Conservation (phyloP, 2,113 vertebrate genomes). For the Gopherus evgoodei region DNA sequence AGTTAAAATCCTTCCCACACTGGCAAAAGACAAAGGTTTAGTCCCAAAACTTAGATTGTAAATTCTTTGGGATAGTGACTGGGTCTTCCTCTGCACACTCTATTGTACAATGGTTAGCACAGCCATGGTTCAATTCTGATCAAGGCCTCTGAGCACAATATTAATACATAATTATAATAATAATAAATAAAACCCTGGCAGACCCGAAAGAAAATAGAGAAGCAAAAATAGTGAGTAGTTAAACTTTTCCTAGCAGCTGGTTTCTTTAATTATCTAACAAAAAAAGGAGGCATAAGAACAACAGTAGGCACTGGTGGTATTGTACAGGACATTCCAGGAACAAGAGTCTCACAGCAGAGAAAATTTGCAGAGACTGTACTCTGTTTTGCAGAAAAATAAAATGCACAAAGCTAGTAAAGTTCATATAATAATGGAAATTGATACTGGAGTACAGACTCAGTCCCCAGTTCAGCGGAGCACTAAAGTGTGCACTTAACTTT, state of each 20-base stretch:
- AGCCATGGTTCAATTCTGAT: not conserved
- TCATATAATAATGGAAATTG: not conserved
- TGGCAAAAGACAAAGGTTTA: not conserved
- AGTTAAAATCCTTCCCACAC: not conserved
- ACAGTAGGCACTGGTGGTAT: not conserved
- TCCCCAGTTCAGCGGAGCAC: not conserved
- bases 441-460: not conserved
- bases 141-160: not conserved
- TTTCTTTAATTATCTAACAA: not conserved
- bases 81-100: not conserved
- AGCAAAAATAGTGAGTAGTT: not conserved
- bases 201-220: not conserved
- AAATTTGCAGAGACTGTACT: not conserved
- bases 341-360: not conserved
- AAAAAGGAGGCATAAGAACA: not conserved
- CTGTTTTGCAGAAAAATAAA: not conserved
- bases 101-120: not conserved
- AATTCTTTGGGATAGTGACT: not conserved
- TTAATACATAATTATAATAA: not conserved
- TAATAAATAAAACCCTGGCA: not conserved
- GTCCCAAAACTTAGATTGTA: not conserved
- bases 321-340: not conserved
- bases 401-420: not conserved
- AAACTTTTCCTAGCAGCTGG: too few species aligned
- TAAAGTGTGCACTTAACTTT: not conserved